Base-by-base conservation (phyloP, 2,113 vertebrate genomes). In the Phaethon lepturus region DNA sequence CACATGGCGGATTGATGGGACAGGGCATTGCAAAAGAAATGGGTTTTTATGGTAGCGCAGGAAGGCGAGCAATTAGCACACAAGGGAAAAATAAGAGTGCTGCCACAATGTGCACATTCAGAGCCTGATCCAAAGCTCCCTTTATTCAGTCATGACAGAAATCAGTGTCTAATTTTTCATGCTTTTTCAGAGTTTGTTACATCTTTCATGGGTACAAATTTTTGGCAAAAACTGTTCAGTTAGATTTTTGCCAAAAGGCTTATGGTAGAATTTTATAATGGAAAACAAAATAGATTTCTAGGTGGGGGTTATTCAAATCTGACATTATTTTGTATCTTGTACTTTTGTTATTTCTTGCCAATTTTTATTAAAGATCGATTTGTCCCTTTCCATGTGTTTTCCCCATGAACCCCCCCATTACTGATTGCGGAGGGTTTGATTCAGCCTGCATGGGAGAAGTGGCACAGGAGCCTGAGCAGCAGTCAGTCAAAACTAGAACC, bases 41-140 rank as follows among this genome's bases (percentile, higher is more conserved):
- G 16, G n/a, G n/a, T 1, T 64, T 94, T 96, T 95, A 93, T 94
- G 78, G 92, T 55, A 88, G 78, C 10, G 10, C 45, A 93, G 86
- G 90, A 96, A 95, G 68, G 86, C 0, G 4, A 86, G 63, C 88
- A 90, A 88, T 96, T 96, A 94, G 71, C 90, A 92, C 90, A 95
- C 77, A 73, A 83, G 94, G 75, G 83, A 75, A 86, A 92, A 93
- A 93, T 80, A 86, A 68, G 86, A 90, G 88, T 44, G 38, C 64
- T 86, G 82, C 63, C 72, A 88, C 94, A 94, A 88, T 86, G 86
- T 80, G 72, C 78, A 78, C 79, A 81, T 95, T 94, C 79, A 91
- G 29, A 92, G 47, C 76, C 72, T 50, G 67, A 78, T 84, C 72
- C 82, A 95, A 92, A 95, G 88, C 60, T 92, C 55, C 49, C 68